Evolutionary conservation across 2,888 invertebrate genomes (phyloP).

Genomic region (Trachelus tabidus): DNA sequence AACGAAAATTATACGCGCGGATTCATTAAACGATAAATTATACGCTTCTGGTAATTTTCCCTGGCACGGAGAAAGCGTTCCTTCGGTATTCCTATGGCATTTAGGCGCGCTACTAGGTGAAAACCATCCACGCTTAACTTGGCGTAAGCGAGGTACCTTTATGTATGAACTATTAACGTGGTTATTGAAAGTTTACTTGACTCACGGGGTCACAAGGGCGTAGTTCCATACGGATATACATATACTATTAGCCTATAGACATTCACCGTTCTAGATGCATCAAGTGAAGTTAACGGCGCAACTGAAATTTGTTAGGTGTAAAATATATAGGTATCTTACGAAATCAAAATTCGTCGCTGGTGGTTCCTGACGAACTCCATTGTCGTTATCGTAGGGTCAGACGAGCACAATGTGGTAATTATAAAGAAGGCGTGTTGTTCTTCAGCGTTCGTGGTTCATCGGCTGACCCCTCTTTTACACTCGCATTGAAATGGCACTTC

Average conservation of each 20-base stretch:
- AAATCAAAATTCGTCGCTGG: not conserved
- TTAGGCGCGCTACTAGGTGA: not conserved
- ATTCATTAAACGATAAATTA: not conserved
- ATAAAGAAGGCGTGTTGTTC: constrained; percentile 31
- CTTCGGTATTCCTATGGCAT: not conserved
- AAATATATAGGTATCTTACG: not conserved
- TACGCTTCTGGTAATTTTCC: not conserved
- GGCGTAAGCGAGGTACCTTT: not conserved
- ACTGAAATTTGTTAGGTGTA: not conserved
- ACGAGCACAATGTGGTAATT: constrained; percentile 16
- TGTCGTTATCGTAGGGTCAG: not conserved
- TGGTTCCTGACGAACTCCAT: not conserved
- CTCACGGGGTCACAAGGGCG: not conserved
- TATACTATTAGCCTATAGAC: not conserved
- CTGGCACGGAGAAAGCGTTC: not conserved
- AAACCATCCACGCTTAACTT: not conserved
- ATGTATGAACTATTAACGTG: not conserved
- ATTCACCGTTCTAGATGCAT: not conserved
- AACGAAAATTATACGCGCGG: not conserved
- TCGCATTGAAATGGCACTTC: constrained; percentile 23
- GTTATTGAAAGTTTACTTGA: not conserved
- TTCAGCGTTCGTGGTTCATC: constrained; percentile 36
- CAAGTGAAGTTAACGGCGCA: not conserved
- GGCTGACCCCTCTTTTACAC: constrained; percentile 28
- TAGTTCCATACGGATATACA: not conserved